Evolutionary conservation across 2,888 invertebrate species (phyloP), one percentile per base, ranked within the genome.

Genomic region (Notocelia uddmanniana): DNA sequence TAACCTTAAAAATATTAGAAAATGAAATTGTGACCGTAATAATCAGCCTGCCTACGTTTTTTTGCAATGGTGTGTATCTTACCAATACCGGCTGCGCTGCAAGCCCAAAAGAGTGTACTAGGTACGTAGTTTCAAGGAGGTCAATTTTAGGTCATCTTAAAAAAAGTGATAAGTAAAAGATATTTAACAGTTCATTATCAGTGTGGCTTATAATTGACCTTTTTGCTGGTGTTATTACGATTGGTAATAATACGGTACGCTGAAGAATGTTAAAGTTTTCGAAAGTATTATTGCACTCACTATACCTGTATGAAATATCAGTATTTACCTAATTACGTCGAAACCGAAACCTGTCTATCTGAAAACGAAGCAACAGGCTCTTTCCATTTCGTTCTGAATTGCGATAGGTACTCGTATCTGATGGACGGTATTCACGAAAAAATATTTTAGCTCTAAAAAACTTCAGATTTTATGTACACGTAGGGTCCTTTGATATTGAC

Each of bases 81-180:
- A 26, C 3, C 34, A 64, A 58, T 58, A 31, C 34, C 52, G 41
- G 55, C 41, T 15, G 21, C 18, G 26, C 50, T 31, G 58, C 50
- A 15, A 45, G 23, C 34, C 34, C 55, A 69, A 57, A 70, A 64
- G 34, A 64, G 26, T 31, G 21, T n/a, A n/a, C n/a, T n/a, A n/a
- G n/a, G n/a, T n/a, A n/a, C n/a, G n/a, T 50, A 21, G 9, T n/a
- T 18, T 58, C 15, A 70, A 64, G 70, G 66, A 31, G 64, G 70
- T 70, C 70, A 66, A 23, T 31, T 66, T 23, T 57, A 64, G 64
- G 58, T 58, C 70, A 26, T 59, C 63, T 50, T 21, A 19, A 70
- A 70, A 69, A 69, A 70, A 70, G 41, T 21, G 58, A 58, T 66
- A 58, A 23, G 19, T 23, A 52, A n/a, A 13, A 37, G 21, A 66